Base-by-base conservation (phyloP, 2,888 invertebrate genomes). In the Catocala nupta region DNA sequence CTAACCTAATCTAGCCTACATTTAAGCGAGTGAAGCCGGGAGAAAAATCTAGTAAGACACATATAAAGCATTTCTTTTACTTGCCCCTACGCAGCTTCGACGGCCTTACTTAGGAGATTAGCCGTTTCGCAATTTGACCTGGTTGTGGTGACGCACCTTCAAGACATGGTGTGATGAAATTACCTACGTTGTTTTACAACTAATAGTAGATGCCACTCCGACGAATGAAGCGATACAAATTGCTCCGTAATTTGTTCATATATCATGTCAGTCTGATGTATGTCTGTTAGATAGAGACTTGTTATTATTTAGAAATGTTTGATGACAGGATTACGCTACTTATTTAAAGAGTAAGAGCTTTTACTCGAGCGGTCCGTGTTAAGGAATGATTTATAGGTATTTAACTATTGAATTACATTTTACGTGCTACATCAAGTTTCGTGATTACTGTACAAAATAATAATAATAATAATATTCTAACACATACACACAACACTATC, bases 111-210 rank as follows among this genome's bases (percentile, higher is more conserved):
- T 63, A 68, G 71, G 63, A 76, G 73, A 81, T 81, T 81, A 80
- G 77, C 51, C 48, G 68, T 81, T 79, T 75, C 77, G 70, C 63
- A 79, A 77, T 63, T 62, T 79, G 79, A 81, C 79, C 81, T 75
- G 81, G 55, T 81, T 79, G 68, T 65, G 71, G 70, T 80, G 77
- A 81, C 79, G 78, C 80, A 65, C 77, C 77, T 79, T 56, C 55
- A 54, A 75, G 68, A 73, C 70, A 64, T 68, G 65, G 61, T 58
- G 73, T 79, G 72, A 72, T 73, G 81, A 77, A 80, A 81, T 79
- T 71, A 71, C 34, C 39, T 9, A 64, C 68, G 81, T 75, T 77
- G 75, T 78, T 78, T 78, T 78, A 77, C 68, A 70, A 70, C 70
- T 78, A 74, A 74, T 70, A 60, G 58, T 71, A 70, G 55, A 63